Evolutionary conservation across 2,797 vertebrate genomes (phyloP), one percentile per base, ranked within the genome.

Genomic region (Bufotes viridis): DNA sequence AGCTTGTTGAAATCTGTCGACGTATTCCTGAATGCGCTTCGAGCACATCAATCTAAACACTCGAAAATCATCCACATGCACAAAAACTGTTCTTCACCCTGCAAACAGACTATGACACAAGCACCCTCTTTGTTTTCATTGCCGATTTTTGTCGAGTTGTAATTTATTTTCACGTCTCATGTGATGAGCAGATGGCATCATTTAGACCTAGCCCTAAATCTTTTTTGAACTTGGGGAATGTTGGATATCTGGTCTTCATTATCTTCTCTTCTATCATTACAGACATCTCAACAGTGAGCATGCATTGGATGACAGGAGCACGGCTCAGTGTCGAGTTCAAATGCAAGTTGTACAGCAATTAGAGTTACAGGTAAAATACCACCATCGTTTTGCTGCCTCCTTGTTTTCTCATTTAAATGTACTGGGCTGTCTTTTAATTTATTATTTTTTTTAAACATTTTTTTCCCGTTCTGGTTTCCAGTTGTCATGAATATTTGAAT

Each of bases 291-390:
- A 99, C 97, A 98, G 96, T 92, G 98, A 99, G 96, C 98, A 99
- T 93, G 98, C 98, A 93, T 95, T 99, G 96, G 98, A 99, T 93
- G 98, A 99, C 96, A 96, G 98, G 95, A 99, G 98, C 96, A 99
- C 98, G 89, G 98, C 98, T 93, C 98, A 99, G 96, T 99, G 98
- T 95, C 97, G 98, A 94, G 98, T 99, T 93, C 98, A 99, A 94
- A 99, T 99, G 98, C 98, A 99, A 97, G 98, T 99, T 94, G 98
- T 99, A 90, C 98, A 99, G 94, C 98, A 99, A 96, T 97, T 99
- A 97, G 98, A 99, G 95, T 96, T 99, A 94, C 98, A 99, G 98
- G 98, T 99, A 98, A 93, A 42, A 93, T 92, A 89, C 82, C 87
- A 24, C 20, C 78, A 65, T 34, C 58, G 42, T 82, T 34, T 82